Evolutionary conservation across 1,140 invertebrate species (phyloP).

Genomic region (Lasioglossum albipes): DNA sequence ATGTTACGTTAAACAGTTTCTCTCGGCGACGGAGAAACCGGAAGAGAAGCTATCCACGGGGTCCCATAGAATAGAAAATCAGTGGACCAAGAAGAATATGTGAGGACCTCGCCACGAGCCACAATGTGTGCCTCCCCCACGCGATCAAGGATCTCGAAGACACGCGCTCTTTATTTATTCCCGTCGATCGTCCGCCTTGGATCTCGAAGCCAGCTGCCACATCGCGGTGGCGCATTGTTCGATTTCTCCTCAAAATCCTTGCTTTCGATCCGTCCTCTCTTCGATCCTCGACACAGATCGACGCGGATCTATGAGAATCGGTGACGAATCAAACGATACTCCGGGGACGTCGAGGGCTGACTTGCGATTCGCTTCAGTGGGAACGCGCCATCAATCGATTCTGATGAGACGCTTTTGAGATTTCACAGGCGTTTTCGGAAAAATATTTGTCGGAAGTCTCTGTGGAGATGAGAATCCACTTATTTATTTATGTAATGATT

Average conservation of each 20-base stretch:
- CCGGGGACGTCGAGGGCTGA: constrained; percentile 22
- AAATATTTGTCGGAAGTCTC: neutral
- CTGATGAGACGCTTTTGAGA: neutral
- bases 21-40: neutral
- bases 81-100: constrained; percentile 24
- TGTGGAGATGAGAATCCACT: too few species aligned
- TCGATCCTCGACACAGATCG: constrained; percentile 34
- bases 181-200: constrained; percentile 51
- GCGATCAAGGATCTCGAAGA: constrained; percentile 45
- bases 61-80: neutral
- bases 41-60: neutral
- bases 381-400: constrained; percentile 10
- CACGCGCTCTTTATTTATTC: constrained; percentile 69
- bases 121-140: constrained; percentile 43
- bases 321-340: constrained; percentile 53
- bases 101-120: constrained; percentile 44
- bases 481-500: too few species aligned
- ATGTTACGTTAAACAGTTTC: neutral
- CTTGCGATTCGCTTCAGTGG: constrained; percentile 17
- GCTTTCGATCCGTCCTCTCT: constrained; percentile 35
- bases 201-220: constrained; percentile 56
- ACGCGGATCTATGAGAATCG: constrained; percentile 24
- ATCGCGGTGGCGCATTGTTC: constrained; percentile 43
- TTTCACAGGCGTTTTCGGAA: neutral
- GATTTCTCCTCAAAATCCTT: constrained; percentile 55